Evolutionary conservation across 2,113 vertebrate species (phyloP).

Genomic region (Arothron firmamentum): DNA sequence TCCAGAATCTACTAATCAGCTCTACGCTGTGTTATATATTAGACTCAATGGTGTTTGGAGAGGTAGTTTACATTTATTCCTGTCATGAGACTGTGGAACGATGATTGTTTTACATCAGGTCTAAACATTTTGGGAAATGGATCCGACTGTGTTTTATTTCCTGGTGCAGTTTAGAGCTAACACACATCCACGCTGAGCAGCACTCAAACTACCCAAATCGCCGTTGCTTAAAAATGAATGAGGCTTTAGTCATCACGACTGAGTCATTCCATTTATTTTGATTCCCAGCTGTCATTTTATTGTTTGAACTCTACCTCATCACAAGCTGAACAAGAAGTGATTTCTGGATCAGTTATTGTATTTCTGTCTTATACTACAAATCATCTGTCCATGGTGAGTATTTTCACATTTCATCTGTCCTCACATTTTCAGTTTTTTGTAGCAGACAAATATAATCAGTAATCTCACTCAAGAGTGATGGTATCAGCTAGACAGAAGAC

Average conservation of each 20-base stretch:
- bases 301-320: neutral
- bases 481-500: too few species aligned
- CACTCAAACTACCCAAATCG: slow-evolving; percentile 10
- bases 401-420: too few species aligned
- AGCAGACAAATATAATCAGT: too few species aligned
- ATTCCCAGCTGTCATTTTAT: slow-evolving; percentile 10
- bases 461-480: too few species aligned
- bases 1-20: too few species aligned
- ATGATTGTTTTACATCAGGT: too few species aligned
- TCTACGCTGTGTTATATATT: too few species aligned
- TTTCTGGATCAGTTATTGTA: neutral
- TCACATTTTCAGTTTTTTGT: too few species aligned
- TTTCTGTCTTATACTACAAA: neutral
- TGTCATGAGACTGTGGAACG: too few species aligned
- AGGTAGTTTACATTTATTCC: too few species aligned
- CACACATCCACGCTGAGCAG: slow-evolving; percentile 10
- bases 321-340: neutral
- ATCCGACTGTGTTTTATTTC: neutral
- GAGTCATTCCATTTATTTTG: slow-evolving; percentile 26
- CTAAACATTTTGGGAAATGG: neutral
- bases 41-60: too few species aligned
- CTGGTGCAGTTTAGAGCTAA: neutral
- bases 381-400: too few species aligned
- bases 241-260: slow-evolving; percentile 26
- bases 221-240: slow-evolving; percentile 41